Percentiles rank a stretch among this genome's conserved stretches.
Conservation (phyloP, 1,140 invertebrate genomes). For the Drosophila setifemur region DNA sequence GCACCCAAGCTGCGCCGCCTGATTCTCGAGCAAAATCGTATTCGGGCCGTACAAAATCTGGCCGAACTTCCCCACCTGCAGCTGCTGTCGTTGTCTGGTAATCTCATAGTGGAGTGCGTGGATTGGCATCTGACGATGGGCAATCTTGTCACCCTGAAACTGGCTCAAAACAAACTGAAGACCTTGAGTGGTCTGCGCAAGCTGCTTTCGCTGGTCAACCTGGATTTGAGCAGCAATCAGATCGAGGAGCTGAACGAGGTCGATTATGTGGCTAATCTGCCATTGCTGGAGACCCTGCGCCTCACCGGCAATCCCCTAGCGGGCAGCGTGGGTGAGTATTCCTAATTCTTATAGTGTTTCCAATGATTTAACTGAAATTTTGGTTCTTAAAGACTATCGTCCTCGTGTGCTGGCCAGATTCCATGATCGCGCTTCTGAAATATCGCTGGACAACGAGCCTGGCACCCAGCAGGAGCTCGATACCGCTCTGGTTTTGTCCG, state of each 20-base stretch:
- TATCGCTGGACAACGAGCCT: conserved; percentile 93
- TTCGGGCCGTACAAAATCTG: conserved; percentile 90
- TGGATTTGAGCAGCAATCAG: conserved; percentile 94
- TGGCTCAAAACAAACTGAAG: conserved; percentile 93
- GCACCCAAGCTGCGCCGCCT: conserved; percentile 89
- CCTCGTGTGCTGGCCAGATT: conserved; percentile 94
- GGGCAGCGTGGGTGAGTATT: conserved; percentile 78
- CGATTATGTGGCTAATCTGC: conserved; percentile 89
- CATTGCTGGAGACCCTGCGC: conserved; percentile 92
- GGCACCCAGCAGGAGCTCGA: conserved; percentile 94
- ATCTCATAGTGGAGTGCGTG: conserved; percentile 87
- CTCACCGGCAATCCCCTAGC: conserved; percentile 95
- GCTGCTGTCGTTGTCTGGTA: conserved; percentile 90
- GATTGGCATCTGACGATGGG: conserved; percentile 93
- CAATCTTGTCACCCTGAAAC: conserved; percentile 93
- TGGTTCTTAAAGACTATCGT: conserved; percentile 90
- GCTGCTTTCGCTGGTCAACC: conserved; percentile 91
- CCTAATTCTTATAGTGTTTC: not conserved
- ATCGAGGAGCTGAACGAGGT: conserved; percentile 92
- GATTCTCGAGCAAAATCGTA: conserved; percentile 89
- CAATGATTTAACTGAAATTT: too few species aligned
- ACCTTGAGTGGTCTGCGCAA: conserved; percentile 91
- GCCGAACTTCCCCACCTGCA: conserved; percentile 90
- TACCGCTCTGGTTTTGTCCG: conserved; percentile 94
- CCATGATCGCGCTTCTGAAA: conserved; percentile 88